Evolutionary conservation across 1,140 invertebrate genomes (phyloP).

Genomic region (Heliconius eleuchia): DNA sequence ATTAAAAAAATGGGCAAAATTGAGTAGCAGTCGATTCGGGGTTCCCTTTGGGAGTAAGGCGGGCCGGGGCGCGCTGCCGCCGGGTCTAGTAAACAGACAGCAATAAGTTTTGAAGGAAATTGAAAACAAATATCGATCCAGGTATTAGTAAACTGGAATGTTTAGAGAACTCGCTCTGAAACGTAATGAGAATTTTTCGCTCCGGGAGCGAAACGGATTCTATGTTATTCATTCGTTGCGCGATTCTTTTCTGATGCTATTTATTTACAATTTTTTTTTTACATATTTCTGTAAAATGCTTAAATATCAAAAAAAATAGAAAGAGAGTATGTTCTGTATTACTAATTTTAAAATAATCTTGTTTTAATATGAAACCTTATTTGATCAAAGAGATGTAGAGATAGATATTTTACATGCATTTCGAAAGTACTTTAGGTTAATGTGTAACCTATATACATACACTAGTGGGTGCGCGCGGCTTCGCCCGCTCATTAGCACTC

Average conservation of each 20-base stretch:
- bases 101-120: constrained; percentile 54
- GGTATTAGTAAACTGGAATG: constrained; percentile 37
- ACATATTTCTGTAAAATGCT: too few species aligned
- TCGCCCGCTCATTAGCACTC: too few species aligned
- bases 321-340: too few species aligned
- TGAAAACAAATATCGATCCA: constrained; percentile 53
- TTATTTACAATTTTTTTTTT: neutral
- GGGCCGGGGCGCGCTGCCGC: neutral
- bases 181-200: constrained; percentile 15
- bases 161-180: constrained; percentile 14
- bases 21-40: neutral
- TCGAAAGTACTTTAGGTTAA: neutral
- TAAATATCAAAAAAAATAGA: too few species aligned
- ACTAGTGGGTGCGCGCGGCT: too few species aligned
- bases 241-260: neutral
- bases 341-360: too few species aligned
- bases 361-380: too few species aligned
- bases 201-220: neutral
- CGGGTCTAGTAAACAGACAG: constrained; percentile 39
- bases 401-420: too few species aligned
- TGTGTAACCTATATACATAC: neutral
- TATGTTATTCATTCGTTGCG: neutral
- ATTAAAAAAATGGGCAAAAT: neutral
- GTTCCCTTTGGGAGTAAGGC: neutral
- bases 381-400: too few species aligned